phyloP scores from a whole-genome alignment of 2,888 invertebrate species.

The Cheilosia variabilis region DNA sequence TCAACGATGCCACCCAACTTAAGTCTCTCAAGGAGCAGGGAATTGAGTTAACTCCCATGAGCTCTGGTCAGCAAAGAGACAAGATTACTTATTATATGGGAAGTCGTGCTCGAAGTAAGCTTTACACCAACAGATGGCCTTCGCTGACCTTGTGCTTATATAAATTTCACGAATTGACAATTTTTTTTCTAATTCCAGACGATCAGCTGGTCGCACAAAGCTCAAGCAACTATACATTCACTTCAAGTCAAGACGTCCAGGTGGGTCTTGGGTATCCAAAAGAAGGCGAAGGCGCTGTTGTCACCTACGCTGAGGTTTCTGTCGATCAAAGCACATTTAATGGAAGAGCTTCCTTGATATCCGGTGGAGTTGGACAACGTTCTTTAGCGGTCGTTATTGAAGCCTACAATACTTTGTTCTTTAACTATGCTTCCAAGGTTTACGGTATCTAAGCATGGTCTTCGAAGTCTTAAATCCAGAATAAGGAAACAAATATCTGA shows the following conservation, averaged over 20 bases:
- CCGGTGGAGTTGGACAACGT: slow-evolving; percentile 77
- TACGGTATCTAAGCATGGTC: slow-evolving; percentile 53
- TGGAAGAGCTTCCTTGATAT: slow-evolving; percentile 75
- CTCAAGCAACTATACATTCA: not conserved
- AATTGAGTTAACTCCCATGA: not conserved
- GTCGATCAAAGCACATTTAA: slow-evolving; percentile 76
- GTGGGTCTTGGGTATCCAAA: not conserved
- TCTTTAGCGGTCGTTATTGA: slow-evolving; percentile 73
- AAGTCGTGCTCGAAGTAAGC: not conserved
- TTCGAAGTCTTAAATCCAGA: no score
- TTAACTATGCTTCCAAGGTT: slow-evolving; percentile 61
- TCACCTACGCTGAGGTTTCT: slow-evolving; percentile 76
- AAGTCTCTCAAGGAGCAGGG: not conserved
- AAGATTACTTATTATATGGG: not conserved
- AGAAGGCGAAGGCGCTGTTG: not conserved
- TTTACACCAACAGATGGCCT: not conserved
- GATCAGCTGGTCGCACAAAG: not conserved
- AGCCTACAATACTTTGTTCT: slow-evolving; percentile 64
- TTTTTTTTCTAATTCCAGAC: not conserved
- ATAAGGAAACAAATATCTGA: no score
- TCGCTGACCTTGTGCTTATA: not conserved
- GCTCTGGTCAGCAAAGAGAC: not conserved
- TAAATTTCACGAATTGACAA: not conserved
- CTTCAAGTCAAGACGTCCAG: not conserved
- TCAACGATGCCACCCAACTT: not conserved